Evolutionary conservation across 2,113 vertebrate species (phyloP), one percentile per base, ranked within the genome.

Genomic region (Eublepharis macularius): DNA sequence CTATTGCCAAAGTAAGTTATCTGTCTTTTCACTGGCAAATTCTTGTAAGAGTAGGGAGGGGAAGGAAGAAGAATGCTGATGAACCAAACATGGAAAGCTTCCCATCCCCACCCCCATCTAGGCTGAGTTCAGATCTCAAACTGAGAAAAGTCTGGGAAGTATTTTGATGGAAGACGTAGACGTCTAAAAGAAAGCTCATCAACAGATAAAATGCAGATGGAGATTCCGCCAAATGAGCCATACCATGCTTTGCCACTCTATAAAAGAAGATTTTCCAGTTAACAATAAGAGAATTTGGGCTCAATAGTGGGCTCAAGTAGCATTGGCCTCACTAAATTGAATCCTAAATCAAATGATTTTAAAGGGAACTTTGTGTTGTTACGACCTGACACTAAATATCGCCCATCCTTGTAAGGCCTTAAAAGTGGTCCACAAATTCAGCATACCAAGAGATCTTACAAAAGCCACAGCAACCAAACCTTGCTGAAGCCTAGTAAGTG

Each of bases 1-100:
- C 86, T 88, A 70, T 39, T 66, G 60, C 57, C 82, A 76, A 75
- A 76, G 78, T 19, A 81, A 70, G 76, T 76, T n/a, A 45, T 68
- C 82, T 84, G 36, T 43, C 45, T 84, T 80, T 84, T 80, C 32
- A 41, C 82, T 75, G 49, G 45, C 45, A 80, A 81, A 80, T 80
- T 76, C 70, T 80, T 84, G 10, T 17, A 10, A 43, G 29, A 65
- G 12, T 43, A 0, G 0, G 24, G 24, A 89, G 75, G 69, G 70
- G 72, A 4, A 14, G 34, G 17, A 69, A 74, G 12, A 83, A 49
- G 81, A 79, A 41, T 83, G 57, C 54, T 78, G 76, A 73, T 51
- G 68, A 47, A 73, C 39, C 9, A 12, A 1, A 65, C 0, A 0
- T 76, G 45, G 34, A 65, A 89, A 83, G 75, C 34, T 39, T 1